Base-by-base conservation (phyloP, 2,113 vertebrate species). In the Myotis lucifugus region DNA sequence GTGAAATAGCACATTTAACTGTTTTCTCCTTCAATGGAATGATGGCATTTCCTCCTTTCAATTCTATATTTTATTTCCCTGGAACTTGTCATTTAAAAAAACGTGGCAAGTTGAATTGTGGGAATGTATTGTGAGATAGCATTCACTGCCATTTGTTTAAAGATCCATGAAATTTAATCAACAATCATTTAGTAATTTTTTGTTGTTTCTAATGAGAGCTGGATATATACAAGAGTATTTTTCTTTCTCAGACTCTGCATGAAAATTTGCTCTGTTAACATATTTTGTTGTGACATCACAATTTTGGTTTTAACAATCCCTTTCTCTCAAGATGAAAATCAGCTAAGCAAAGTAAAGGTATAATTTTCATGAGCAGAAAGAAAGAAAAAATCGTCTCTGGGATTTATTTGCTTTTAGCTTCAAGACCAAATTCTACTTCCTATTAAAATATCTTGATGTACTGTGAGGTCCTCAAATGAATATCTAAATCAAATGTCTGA, bases 401-500 rank as follows among this genome's bases (percentile, higher is more conserved):
- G 13, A 56, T 37, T 85, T 96, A 50, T 29, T 81, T 66, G 37
- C 9, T 0, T 46, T 93, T 64, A 93, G 21, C 42, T 79, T 92
- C 90, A 34, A 77, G 95, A 72, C 2, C 67, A 69, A n/a, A 74
- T 61, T 52, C 12, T 14, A 15, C 13, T 96, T 17, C 52, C 83
- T 92, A 67, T 96, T 85, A 90, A 91, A 96, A 91, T 78, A 92
- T 76, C 2, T 2, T 17, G 54, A 50, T 86, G 73, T 85, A 27
- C 13, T 92, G 18, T 56, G 54, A 93, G 72, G 92, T 93, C 46
- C 48, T 77, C 27, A 73, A 77, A 64, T 69, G 96, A 50, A 1
- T 83, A 69, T 92, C 67, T 96, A 66, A 78, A 73, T 92, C 54
- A 95, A 72, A 54, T 79, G 4, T 59, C 77, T 94, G 95, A 17